phyloP scores from a whole-genome alignment of 2,113 vertebrate genomes.

The Scytalopus superciliaris region DNA sequence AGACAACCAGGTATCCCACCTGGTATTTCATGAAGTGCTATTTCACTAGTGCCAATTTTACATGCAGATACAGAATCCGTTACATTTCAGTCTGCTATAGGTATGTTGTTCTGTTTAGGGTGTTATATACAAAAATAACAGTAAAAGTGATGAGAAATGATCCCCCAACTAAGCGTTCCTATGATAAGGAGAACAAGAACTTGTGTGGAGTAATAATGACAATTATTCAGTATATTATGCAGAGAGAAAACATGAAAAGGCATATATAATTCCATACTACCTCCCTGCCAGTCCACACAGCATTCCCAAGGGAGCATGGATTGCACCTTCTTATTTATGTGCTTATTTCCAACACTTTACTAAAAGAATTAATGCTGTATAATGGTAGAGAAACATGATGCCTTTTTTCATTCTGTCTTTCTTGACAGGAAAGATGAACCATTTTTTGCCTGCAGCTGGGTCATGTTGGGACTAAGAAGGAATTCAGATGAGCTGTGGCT shows the following conservation, averaged over 20 bases:
- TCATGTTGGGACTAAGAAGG: not conserved
- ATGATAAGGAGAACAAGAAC: not conserved
- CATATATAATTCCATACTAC: not conserved
- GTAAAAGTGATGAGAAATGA: not conserved
- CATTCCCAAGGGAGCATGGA: not conserved
- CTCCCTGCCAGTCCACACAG: not conserved
- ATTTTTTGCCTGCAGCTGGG: not conserved
- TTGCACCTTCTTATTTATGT: not conserved
- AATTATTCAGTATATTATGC: not conserved
- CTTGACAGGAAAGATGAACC: not conserved
- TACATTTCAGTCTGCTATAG: not conserved
- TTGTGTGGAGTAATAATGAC: not conserved
- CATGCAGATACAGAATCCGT: not conserved
- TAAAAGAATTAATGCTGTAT: not conserved
- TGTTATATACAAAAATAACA: not conserved
- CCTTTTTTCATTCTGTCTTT: not conserved
- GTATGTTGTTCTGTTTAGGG: not conserved
- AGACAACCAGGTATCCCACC: not conserved
- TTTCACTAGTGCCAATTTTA: not conserved
- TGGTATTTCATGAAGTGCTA: not conserved
- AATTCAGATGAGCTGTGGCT: not conserved
- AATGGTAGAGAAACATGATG: not conserved
- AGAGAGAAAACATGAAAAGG: not conserved
- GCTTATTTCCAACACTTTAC: not conserved
- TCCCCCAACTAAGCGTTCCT: not conserved